Base-by-base conservation (phyloP, 2,113 vertebrate species). In the Natator depressus region DNA sequence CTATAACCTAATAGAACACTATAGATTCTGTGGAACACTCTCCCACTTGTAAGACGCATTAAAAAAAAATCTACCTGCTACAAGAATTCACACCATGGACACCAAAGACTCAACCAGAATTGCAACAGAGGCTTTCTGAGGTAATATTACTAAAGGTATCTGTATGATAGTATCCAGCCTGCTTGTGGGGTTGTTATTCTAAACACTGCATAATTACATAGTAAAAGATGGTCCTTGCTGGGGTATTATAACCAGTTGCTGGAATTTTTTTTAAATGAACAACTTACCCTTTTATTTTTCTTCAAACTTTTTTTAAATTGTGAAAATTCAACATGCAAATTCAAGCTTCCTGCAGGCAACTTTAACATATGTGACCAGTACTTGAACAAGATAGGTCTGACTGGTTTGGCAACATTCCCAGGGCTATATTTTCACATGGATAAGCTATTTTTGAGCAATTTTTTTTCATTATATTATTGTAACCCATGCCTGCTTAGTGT, bases 381-480 rank as follows among this genome's bases (percentile, higher is more conserved):
- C 49, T 94, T 82, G 81, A 80, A 53, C 51, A 93, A 92, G 94
- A 91, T 12, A 95, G 46, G 10, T 88, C 75, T 93, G 84, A 3
- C n/a, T 95, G 93, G 79, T 87, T 79, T 93, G 85, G 57, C 57
- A 88, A 53, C 35, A 29, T 89, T 62, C 62, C 76, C 49, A 0
- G 1, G 78, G 62, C 22, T 92, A 3, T 88, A 79, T 86, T 93
- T 95, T 92, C n/a, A 83, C 1, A 25, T 19, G 17, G 91, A 88
- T 92, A 92, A 93, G 81, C 65, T 93, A 87, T 86, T 95, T 89
- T 89, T 87, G 49, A 89, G 89, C 53, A 80, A 31, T 93, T 96
- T 95, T 53, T 53, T 49, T 62, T 31, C 57, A 62, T 62, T 31
- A 62, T 31, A 31, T 62, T 29, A 31, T 31, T 62, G 57, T 31